A percentile compares a stretch with the other conserved stretches of the same genome.
These are phyloP conservation scores for Ammodramus savannarum DNA, from an alignment of 2,113 vertebrate species.

Conservation along the genomic window DNA sequence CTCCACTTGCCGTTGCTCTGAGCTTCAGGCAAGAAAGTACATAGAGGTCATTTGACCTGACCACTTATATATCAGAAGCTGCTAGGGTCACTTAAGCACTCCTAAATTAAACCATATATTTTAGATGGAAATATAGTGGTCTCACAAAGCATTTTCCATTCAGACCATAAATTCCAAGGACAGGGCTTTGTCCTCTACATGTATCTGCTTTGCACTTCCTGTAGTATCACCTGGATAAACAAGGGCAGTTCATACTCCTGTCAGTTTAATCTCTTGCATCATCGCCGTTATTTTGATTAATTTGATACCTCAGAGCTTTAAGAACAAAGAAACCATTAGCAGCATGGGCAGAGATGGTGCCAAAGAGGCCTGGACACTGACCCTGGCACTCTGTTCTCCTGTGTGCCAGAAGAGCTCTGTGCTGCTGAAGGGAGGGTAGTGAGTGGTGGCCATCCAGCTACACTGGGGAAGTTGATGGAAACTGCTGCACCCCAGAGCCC, in stretches of 20 bases:
- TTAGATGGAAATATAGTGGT: neutral
- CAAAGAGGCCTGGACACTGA: neutral
- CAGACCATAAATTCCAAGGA: neutral
- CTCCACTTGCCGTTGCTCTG: neutral
- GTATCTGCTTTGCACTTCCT: neutral
- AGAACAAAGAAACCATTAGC: neutral
- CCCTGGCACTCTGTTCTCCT: accelerated
- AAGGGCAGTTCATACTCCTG: neutral
- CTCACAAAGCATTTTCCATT: neutral
- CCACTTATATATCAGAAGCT: neutral
- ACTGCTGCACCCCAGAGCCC: neutral
- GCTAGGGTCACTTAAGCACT: neutral
- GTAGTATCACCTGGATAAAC: neutral
- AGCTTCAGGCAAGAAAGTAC: neutral
- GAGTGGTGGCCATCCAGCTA: accelerated
- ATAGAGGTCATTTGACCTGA: slow-evolving; percentile 5
- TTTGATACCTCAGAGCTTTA: neutral
- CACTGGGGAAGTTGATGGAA: neutral
- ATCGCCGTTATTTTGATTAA: neutral
- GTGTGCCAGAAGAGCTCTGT: neutral
- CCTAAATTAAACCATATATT: slow-evolving; percentile 41
- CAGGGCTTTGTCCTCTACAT: neutral
- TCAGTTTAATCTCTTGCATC: neutral
- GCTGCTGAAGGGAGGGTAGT: neutral
- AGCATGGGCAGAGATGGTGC: neutral